Conservation (phyloP, 2,113 vertebrate genomes). For the Phoxinus phoxinus region DNA sequence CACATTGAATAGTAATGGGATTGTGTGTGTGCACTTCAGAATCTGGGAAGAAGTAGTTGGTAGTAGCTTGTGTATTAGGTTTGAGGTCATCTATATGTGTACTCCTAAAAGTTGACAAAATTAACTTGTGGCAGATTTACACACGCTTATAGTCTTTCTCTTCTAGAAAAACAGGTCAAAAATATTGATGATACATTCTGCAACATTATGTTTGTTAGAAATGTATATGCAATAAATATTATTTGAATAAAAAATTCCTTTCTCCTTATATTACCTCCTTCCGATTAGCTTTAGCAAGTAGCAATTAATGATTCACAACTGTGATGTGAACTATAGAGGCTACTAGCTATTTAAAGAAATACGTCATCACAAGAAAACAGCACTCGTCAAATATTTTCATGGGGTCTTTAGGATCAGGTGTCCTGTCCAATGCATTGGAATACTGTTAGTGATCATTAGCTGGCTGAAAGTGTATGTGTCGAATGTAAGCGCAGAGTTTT, state of each 20-base stretch:
- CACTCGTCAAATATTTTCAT: background rate
- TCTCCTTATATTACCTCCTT: background rate
- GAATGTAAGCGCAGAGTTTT: slow-evolving; percentile 39
- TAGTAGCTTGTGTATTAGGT: too few species aligned
- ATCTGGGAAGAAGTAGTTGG: background rate
- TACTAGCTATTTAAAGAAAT: slow-evolving; percentile 9
- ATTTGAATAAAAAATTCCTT: background rate
- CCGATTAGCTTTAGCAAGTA: background rate
- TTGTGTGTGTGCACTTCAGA: background rate
- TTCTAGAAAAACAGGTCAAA: background rate
- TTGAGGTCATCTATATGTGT: too few species aligned
- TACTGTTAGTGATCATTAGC: slow-evolving; percentile 6
- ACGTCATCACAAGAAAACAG: background rate
- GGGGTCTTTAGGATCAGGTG: slow-evolving; percentile 40
- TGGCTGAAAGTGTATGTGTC: slow-evolving; percentile 28
- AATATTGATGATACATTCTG: background rate
- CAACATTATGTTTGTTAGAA: background rate
- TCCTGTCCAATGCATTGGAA: slow-evolving; percentile 36
- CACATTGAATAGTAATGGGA: background rate
- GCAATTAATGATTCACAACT: background rate
- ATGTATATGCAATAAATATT: background rate
- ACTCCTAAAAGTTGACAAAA: background rate
- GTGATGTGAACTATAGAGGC: background rate
- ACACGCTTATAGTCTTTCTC: background rate
- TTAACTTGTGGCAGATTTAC: too few species aligned